Conservation (phyloP, 1,140 invertebrate species). For the Euwallacea similis region DNA sequence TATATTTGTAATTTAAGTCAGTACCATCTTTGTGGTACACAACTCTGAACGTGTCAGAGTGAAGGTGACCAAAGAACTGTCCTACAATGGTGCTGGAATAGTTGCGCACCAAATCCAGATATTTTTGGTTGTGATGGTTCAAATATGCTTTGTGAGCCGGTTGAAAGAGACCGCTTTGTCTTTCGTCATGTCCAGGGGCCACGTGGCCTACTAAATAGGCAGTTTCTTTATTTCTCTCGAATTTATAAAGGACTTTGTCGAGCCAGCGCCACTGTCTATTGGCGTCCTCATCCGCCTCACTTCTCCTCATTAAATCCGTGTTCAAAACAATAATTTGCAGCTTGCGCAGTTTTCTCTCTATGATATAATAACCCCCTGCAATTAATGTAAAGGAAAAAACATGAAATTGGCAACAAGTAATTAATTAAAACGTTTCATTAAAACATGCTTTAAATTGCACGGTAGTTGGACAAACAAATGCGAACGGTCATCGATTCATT, state of each 20-base stretch:
- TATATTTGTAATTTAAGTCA: constrained; percentile 14
- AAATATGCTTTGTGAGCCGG: constrained; percentile 61
- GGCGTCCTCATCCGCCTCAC: constrained; percentile 59
- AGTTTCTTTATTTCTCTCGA: constrained; percentile 71
- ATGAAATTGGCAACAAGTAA: too few relatives aligned
- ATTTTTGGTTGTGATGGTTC: constrained; percentile 69
- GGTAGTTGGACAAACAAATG: constrained; percentile 3
- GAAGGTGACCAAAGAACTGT: constrained; percentile 91
- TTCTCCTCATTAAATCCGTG: constrained; percentile 74
- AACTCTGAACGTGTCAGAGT: constrained; percentile 86
- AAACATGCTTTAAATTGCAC: neutral
- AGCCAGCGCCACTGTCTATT: constrained; percentile 82
- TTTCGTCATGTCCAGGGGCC: constrained; percentile 83
- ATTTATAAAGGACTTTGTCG: constrained; percentile 67
- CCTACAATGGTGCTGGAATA: constrained; percentile 81
- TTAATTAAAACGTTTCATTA: too few relatives aligned
- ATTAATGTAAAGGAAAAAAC: constrained; percentile 33
- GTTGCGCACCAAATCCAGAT: constrained; percentile 70
- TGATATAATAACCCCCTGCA: constrained; percentile 84
- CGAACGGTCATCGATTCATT: neutral
- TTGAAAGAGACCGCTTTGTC: constrained; percentile 64
- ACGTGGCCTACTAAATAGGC: constrained; percentile 89
- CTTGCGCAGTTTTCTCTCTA: constrained; percentile 73
- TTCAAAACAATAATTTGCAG: constrained; percentile 82
- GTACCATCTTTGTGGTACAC: constrained; percentile 76